A percentile compares a stretch with the other conserved stretches of the same genome.
phyloP scores from a whole-genome alignment of 2,113 vertebrate species.

The Mesoclemmys tuberculata region DNA sequence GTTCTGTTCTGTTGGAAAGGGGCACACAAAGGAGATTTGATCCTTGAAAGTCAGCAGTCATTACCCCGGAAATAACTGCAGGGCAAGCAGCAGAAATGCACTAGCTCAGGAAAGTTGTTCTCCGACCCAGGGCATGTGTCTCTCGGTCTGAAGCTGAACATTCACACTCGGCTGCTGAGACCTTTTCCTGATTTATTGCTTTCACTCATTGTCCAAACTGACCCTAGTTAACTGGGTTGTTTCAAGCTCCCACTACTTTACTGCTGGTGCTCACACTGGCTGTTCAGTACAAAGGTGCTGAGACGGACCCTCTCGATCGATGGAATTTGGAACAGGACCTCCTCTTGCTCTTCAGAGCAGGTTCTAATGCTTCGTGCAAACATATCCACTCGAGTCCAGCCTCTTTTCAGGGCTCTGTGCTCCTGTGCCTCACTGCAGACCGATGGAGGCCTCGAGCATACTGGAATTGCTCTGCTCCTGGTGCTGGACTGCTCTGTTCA shows the following conservation, averaged over 20 bases:
- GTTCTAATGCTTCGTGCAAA: accelerated
- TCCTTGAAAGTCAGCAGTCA: background rate
- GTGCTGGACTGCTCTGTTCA: background rate
- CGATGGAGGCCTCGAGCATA: accelerated
- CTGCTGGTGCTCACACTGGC: background rate
- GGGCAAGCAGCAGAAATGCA: background rate
- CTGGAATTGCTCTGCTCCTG: background rate
- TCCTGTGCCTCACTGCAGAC: accelerated
- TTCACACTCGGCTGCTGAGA: background rate
- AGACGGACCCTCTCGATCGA: background rate
- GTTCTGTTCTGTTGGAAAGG: conserved; percentile 30
- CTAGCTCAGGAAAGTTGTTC: background rate
- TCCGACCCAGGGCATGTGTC: background rate
- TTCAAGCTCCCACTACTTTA: background rate
- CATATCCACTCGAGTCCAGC: accelerated
- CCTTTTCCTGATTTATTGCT: background rate
- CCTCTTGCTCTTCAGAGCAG: background rate
- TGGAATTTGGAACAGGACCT: background rate
- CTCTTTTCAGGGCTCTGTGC: background rate
- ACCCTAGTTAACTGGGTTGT: background rate
- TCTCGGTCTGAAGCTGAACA: background rate
- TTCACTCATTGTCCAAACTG: background rate
- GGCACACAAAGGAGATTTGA: conserved; percentile 24
- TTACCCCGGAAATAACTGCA: background rate
- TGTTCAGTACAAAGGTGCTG: background rate